A percentile compares a stretch with the other conserved stretches of the same genome.
phyloP scores from a whole-genome alignment of 2,113 vertebrate species.

The Odocoileus virginianus region DNA sequence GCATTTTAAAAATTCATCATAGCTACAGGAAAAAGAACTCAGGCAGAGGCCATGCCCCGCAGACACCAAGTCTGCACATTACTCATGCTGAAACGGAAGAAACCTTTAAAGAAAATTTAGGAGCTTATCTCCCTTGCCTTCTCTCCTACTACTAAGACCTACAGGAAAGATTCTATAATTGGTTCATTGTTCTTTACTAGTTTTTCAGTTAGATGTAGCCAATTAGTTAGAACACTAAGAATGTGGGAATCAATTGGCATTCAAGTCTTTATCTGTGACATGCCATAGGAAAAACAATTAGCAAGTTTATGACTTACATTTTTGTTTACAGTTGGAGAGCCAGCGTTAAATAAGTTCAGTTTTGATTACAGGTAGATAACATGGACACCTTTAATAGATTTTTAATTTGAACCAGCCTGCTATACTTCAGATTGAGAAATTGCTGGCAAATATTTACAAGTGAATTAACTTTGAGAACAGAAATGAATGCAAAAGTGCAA shows the following conservation, averaged over 20 bases:
- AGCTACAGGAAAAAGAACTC: conserved; percentile 55
- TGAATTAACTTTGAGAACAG: background rate
- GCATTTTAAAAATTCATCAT: conserved; percentile 53
- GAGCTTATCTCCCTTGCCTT: background rate
- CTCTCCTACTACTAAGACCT: background rate
- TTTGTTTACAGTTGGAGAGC: conserved; percentile 48
- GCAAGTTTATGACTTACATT: conserved; percentile 63
- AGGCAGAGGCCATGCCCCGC: background rate
- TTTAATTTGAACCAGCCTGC: background rate
- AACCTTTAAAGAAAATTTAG: background rate
- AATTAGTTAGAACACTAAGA: conserved; percentile 62
- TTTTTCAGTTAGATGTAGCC: conserved; percentile 55
- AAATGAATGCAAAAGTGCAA: background rate
- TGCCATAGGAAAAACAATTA: conserved; percentile 63
- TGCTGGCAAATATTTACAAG: conserved; percentile 12
- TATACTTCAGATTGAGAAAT: background rate
- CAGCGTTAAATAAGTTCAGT: conserved; percentile 26
- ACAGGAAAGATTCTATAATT: conserved; percentile 22
- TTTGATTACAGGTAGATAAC: conserved; percentile 34
- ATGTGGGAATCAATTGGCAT: conserved; percentile 51
- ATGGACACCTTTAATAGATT: background rate
- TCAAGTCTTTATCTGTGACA: conserved; percentile 57
- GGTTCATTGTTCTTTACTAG: conserved; percentile 59
- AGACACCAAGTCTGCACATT: background rate
- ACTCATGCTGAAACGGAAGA: background rate